phyloP scores from a whole-genome alignment of 2,113 vertebrate genomes.

The Grammomys dolichurus region DNA sequence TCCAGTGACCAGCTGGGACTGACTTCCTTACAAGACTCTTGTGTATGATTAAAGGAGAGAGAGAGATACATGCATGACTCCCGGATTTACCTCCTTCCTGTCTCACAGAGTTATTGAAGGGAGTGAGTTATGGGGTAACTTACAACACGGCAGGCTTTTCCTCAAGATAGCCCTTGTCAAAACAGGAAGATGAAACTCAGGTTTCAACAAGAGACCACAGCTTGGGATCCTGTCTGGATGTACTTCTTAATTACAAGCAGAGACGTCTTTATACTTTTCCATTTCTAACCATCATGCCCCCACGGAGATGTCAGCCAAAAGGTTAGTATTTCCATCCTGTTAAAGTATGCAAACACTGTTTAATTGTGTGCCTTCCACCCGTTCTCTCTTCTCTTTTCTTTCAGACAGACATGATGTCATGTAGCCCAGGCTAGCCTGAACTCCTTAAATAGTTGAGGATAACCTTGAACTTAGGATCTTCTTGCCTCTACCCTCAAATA shows the following conservation, averaged over 20 bases:
- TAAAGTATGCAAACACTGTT: neutral
- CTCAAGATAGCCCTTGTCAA: slow-evolving; percentile 76
- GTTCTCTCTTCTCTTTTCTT: neutral
- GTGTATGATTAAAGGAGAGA: slow-evolving; percentile 65
- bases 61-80: slow-evolving; percentile 65
- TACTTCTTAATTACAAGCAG: slow-evolving; percentile 63
- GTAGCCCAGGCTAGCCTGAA: neutral
- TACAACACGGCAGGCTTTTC: slow-evolving; percentile 67
- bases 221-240: slow-evolving; percentile 30
- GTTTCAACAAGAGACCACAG: slow-evolving; percentile 56
- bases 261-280: slow-evolving; percentile 48
- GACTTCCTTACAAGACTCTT: slow-evolving; percentile 51
- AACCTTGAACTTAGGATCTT: neutral
- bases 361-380: neutral
- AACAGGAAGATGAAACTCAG: slow-evolving; percentile 78
- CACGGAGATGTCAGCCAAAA: slow-evolving; percentile 44
- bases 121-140: slow-evolving; percentile 78
- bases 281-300: neutral
- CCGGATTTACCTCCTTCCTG: slow-evolving; percentile 80
- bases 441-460: too few species aligned
- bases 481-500: neutral
- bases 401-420: neutral
- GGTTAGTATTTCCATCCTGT: slow-evolving; percentile 17
- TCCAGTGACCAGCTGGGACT: slow-evolving; percentile 19
- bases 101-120: slow-evolving; percentile 61